Conservation (phyloP, 1,140 invertebrate species). For the Drosophila simulans region DNA sequence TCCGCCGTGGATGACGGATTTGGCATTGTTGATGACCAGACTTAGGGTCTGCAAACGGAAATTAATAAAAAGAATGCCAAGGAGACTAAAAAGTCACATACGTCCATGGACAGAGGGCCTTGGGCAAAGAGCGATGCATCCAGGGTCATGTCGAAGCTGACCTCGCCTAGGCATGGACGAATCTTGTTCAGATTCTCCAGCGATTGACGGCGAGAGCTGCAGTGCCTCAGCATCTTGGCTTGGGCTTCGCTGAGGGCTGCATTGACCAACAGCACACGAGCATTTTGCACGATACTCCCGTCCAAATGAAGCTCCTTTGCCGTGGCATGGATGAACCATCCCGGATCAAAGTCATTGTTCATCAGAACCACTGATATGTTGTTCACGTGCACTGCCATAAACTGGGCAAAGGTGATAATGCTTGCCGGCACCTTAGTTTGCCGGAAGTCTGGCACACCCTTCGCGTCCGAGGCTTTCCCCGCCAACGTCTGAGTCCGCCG, state of each 20-base stretch:
- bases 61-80: background rate
- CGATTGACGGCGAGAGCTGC: slow-evolving; percentile 71
- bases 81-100: slow-evolving; percentile 73
- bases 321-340: slow-evolving; percentile 91
- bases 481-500: slow-evolving; percentile 64
- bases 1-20: slow-evolving; percentile 88
- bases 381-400: slow-evolving; percentile 93
- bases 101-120: slow-evolving; percentile 91
- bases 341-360: slow-evolving; percentile 86
- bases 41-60: slow-evolving; percentile 88
- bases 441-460: slow-evolving; percentile 88
- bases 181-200: slow-evolving; percentile 80
- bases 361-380: slow-evolving; percentile 92
- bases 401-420: slow-evolving; percentile 93
- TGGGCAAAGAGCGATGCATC: slow-evolving; percentile 91
- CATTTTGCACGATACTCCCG: slow-evolving; percentile 90
- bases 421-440: slow-evolving; percentile 91
- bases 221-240: slow-evolving; percentile 85
- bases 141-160: slow-evolving; percentile 89
- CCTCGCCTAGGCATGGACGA: slow-evolving; percentile 88
- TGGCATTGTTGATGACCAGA: slow-evolving; percentile 89
- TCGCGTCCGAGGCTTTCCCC: slow-evolving; percentile 30
- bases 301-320: slow-evolving; percentile 91
- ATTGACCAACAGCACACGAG: slow-evolving; percentile 90
- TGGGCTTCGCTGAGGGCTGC: slow-evolving; percentile 87